Conservation (phyloP, 2,113 vertebrate genomes). For the Brachypodius melanocephalos region DNA sequence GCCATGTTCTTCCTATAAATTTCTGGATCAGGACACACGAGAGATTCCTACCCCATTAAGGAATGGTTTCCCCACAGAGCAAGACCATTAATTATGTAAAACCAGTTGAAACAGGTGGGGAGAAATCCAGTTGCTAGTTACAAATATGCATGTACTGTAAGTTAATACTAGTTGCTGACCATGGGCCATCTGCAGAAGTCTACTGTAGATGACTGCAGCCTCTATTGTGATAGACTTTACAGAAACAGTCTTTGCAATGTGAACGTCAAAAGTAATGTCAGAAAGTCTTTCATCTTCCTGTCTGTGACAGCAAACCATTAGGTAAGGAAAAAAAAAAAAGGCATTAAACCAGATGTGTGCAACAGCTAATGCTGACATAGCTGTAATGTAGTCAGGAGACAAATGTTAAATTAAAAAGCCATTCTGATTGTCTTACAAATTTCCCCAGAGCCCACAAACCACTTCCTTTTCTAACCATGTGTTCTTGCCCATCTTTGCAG, state of each 20-base stretch:
- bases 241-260: neutral
- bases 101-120: neutral
- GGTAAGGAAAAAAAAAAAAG: neutral
- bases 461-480: slow-evolving; percentile 67
- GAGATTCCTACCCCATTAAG: neutral
- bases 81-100: neutral
- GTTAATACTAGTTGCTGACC: neutral
- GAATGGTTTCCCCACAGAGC: neutral
- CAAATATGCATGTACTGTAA: neutral
- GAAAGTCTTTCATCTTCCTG: neutral
- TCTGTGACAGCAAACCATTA: neutral
- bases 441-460: slow-evolving; percentile 57
- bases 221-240: neutral
- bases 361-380: slow-evolving; percentile 39
- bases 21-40: neutral
- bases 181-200: neutral
- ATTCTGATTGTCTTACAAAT: neutral
- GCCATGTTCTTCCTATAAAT: neutral
- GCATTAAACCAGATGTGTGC: neutral
- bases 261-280: neutral
- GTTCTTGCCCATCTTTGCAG: neutral
- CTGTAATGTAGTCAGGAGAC: neutral
- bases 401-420: slow-evolving; percentile 7
- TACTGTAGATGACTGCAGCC: neutral
- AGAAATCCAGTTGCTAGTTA: neutral